Base-by-base conservation (phyloP, 2,888 invertebrate species). In the Acleris cristana region DNA sequence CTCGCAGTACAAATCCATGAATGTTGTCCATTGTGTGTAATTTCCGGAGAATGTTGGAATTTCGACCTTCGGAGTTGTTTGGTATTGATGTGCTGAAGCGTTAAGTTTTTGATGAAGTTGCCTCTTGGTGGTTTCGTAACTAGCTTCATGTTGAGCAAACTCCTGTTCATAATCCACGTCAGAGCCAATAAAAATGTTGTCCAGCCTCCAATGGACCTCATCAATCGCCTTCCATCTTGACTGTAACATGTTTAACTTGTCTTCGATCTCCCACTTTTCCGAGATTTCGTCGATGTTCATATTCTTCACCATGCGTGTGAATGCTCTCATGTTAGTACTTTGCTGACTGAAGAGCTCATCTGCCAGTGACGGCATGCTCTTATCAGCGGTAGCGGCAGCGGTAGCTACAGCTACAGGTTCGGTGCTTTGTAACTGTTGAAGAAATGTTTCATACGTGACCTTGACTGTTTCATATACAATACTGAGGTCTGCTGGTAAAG, bases 181-280 rank as follows among this genome's bases (percentile, higher is more conserved):
- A 14, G 26, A 18, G 6, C 69, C 69, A n/a, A 40, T 18, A 2
- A 65, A 21, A 10, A 61, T 44, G 26, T 54, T 65, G 51, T 69
- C 69, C 12, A 69, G 58, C 40, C 59, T 21, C n/a, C 30, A 34
- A 45, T 69, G 69, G 16, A 65, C 26, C 2, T 53, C 53, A 44
- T 69, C 69, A 53, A 69, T 63, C 2, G 14, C 21, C 14, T 55
- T 57, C 69, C 69, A 69, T 8, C 63, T 40, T 7, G 23, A 26
- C 14, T 65, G 55, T 16, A 65, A 21, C 12, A n/a, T 54, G 14
- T 51, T n/a, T 12, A 69, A 18, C 40, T 65, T 52, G 48, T 65
- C 62, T 53, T 69, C 69, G 8, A 69, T 16, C 19, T 69, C 59
- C 69, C 65, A 65, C 40, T 63, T 69, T 48, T 64, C 64, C 14